A percentile compares a stretch with the other conserved stretches of the same genome.
Evolutionary conservation across 2,888 invertebrate genomes (phyloP).

Genomic region (Eremobia ochroleuca): DNA sequence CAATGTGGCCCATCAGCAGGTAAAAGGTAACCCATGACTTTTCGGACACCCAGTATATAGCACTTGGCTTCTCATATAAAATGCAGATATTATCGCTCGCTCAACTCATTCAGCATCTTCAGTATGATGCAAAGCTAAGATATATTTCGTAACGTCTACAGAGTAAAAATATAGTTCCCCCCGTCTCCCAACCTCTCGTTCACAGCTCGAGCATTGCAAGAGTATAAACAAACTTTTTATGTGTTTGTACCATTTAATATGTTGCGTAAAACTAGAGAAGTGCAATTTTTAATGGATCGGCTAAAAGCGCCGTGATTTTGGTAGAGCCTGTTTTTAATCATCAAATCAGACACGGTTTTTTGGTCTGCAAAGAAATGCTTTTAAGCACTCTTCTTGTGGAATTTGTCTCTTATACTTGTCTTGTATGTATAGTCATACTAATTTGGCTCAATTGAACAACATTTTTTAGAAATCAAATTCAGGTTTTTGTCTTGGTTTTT

Average conservation of each 20-base stretch:
- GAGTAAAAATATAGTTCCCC: constrained; percentile 51
- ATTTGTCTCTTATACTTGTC: neutral
- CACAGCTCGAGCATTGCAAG: constrained; percentile 3
- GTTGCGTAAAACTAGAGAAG: constrained; percentile 32
- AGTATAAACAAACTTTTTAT: constrained; percentile 41
- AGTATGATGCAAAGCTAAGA: constrained; percentile 26
- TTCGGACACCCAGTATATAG: too few relatives aligned
- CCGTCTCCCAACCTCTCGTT: constrained; percentile 12
- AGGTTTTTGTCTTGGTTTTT: neutral
- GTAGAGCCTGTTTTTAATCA: neutral
- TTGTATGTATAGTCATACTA: neutral
- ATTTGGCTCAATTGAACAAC: neutral
- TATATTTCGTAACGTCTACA: constrained; percentile 43
- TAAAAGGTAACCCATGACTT: too few relatives aligned
- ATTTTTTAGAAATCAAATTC: neutral
- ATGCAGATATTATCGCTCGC: neutral
- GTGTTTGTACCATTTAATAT: constrained; percentile 27
- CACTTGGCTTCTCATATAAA: neutral
- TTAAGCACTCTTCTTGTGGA: neutral
- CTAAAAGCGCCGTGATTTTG: neutral
- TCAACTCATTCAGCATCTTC: constrained; percentile 11
- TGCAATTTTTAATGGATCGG: constrained; percentile 12
- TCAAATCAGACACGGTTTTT: neutral
- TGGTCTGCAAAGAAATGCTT: neutral
- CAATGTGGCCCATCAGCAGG: too few relatives aligned